Evolutionary conservation across 2,888 invertebrate genomes (phyloP), one percentile per base, ranked within the genome.

Genomic region (Plebejus anna): DNA sequence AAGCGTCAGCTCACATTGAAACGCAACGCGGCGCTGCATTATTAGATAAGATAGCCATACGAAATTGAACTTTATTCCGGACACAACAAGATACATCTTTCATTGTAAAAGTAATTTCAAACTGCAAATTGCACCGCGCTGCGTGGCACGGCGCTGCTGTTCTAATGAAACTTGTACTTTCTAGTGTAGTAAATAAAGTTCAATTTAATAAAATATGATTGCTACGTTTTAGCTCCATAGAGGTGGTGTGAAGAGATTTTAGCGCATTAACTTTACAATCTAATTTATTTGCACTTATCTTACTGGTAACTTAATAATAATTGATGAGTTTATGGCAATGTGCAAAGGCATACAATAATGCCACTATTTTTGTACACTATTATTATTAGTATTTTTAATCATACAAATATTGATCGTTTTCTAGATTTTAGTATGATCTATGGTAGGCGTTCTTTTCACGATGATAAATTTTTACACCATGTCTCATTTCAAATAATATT

Each of bases 241-340:
- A 61, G 1, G 28, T 32, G 28, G 61, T 11, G 13, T 32, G 32
- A 28, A 61, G 9, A 32, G 13, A 66, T 6, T 66, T 66, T 32
- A 66, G 61, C 11, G 28, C 28, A 61, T 61, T 61, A 11, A 61
- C 28, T 28, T 61, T 61, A 22, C 28, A 32, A 28, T 66, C 28
- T 66, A 66, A 28, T 32, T 66, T 66, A 61, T 66, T 66, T 66
- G 66, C 66, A 66, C 66, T 66, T 66, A 13, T 32, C 66, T 13
- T 61, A 61, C 28, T 66, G 66, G 66, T 66, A 66, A 66, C 66
- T 66, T 66, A 32, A 36, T 66, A 32, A 36, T 16, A 32, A 11
- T 32, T 32, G 7, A 59, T 22, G 22, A 59, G n/a, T 66, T 66
- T 66, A 66, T 66, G 66, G 32, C 66, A 36, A 66, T 55, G 55